Evolutionary conservation across 2,888 invertebrate genomes (phyloP), one percentile per base, ranked within the genome.

Genomic region (Ormyrus nitidulus): DNA sequence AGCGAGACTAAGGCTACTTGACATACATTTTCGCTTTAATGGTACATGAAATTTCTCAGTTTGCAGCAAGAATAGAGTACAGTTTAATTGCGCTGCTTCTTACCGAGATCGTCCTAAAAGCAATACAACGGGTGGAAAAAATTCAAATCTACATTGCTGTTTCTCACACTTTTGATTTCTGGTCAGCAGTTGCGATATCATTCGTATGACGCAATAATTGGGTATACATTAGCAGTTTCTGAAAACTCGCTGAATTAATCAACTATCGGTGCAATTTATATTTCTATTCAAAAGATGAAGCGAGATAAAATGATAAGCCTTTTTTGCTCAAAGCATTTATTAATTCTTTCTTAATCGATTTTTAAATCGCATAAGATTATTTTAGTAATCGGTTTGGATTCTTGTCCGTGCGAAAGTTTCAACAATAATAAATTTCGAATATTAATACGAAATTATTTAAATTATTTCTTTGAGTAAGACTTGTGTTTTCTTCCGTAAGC

Each of bases 81-180:
- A 34, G 34, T 34, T 34, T 34, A 34, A 34, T 34, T 34, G 4
- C 34, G 34, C 34, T 4, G 34, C 34, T 34, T 34, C 34, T 34
- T 34, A 34, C 34, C 34, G 34, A 34, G 34, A 34, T 34, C 34
- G 34, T 34, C 34, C 34, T 34, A 34, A 34, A 34, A 34, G 34
- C 19, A 19, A 19, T 34, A 34, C 34, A 4, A 34, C 34, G 34
- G 34, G 3, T 34, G 34, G 19, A 19, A 34, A 34, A 34, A 34
- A 34, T 34, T 34, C 34, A 34, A 34, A 34, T 34, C 34, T 34
- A 34, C 34, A 34, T 34, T 34, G 71, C 54, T 48, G 64, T 75
- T 77, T 76, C 77, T 72, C 80, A 80, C 77, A 74, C 71, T 74
- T 75, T 51, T 61, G 77, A 77, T 74, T 74, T 81, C 77, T 80